Evolutionary conservation across 2,113 vertebrate genomes (phyloP), one percentile per base, ranked within the genome.

Genomic region (Platycercus adscitus): DNA sequence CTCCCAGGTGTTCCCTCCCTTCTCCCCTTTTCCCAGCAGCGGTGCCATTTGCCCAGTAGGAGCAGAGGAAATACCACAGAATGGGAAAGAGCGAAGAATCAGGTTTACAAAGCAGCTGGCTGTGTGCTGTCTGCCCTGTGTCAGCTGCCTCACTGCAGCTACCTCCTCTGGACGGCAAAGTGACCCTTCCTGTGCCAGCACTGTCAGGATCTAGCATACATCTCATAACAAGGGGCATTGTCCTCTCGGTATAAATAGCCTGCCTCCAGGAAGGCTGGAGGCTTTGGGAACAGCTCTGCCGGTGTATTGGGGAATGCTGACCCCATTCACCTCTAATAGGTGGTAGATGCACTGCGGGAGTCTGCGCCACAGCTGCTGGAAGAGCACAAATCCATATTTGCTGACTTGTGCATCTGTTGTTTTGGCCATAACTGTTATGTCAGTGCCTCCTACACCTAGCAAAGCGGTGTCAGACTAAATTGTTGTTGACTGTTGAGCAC

Each of bases 211-310:
- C 61, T 28, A 50, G 77, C 41, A 4, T 85, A 31, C 17, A 2
- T 88, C 77, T 86, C 9, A 3, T 10, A 63, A 86, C 80, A 82
- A 76, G 83, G 58, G 80, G 58, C 89, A 41, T 72, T 96, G 90
- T 95, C 86, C 92, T 96, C 85, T 49, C 86, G 69, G 79, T 94
- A 84, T 92, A 95, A 96, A 90, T 85, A 94, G 76, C 85, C 71
- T 77, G 44, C 69, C 63, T 91, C 29, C 89, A 75, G 87, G 71
- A 92, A 93, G 89, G 70, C 93, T 87, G 60, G 52, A 49, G 56
- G 66, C 88, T 95, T 73, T 47, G 87, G 83, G 72, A 93, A 37
- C 12, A 6, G 52, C 68, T 78, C 72, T 84, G 70, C 43, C 2
- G 9, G 17, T 60, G 85, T 95, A 81, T 69, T 53, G 70, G 88